Evolutionary conservation across 2,888 invertebrate species (phyloP), one percentile per base, ranked within the genome.

Genomic region (Agrochola circellaris): DNA sequence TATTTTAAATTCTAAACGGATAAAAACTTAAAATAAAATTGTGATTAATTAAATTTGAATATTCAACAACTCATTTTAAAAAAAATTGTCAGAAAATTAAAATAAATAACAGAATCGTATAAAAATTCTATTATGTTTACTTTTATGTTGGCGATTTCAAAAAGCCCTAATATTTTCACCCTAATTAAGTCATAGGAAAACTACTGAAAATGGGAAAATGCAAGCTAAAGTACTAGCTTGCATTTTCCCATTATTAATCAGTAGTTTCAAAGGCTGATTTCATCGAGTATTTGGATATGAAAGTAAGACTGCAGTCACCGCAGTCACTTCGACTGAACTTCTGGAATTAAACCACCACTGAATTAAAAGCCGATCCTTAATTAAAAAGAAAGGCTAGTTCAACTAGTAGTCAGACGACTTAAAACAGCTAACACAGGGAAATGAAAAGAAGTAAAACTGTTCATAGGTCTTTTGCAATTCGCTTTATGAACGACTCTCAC

Each of bases 391-490:
- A 6, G 2, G 9, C 23, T 17, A 17, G 15, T 75, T 30, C 56
- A 26, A 56, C 20, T 34, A n/a, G 6, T 8, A 64, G 20, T 26
- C 5, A 65, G 17, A 26, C 23, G 23, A 2, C 42, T 38, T 54
- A 51, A 17, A 7, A 56, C 13, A n/a, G n/a, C n/a, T 42, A 26
- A 17, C 26, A 11, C 11, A 69, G 17, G 8, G 30, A 20, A 30
- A 54, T 7, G 13, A 54, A 61, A 61, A 54, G 17, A 51, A 61
- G 17, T 48, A 9, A 68, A 56, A 38, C 15, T 11, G 15, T 30
- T 30, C 26, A 30, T 17, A 54, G n/a, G 15, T 75, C 51, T 74
- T 62, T 75, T 62, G 20, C 30, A 6, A 61, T 54, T 30, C n/a
- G 2, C 9, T 75, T 42, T 61, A 13, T 13, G 38, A 73, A 42